Evolutionary conservation across 2,888 invertebrate species (phyloP), one percentile per base, ranked within the genome.

Genomic region (Hecatera dysodea): DNA sequence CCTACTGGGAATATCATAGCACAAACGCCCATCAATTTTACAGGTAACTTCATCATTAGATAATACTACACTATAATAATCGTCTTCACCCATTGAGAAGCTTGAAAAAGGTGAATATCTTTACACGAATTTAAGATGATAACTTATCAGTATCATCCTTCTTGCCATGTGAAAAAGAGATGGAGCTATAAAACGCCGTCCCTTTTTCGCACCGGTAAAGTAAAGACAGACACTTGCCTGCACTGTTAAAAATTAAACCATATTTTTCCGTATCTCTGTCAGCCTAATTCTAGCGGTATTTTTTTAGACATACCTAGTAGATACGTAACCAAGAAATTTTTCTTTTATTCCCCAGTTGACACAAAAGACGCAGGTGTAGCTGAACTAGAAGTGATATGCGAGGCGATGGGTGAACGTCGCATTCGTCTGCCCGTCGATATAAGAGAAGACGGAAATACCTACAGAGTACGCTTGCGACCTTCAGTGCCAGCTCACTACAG

Each of bases 341-440:
- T 67, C 42, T 22, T n/a, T 17, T 56, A 2, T 46, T 24, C 75
- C 93, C 24, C 90, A 98, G 98, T 98, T 85, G 97, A 97, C 89
- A 97, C 97, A 77, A 97, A 97, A 88, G 98, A 98, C 87, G 98
- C 98, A 46, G 99, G 98, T 46, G 96, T 97, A 63, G 98, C 98
- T 1, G 98, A 98, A 86, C 92, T 99, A 60, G 98, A 98, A 89
- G 98, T 99, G 5, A 97, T 98, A 55, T 98, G 99, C 53, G 98
- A 98, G 53, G 98, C 98, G 81, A 98, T 99, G 33, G 97, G 98
- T 36, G 98, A 98, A 59, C 97, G 98, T 86, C 89, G 94, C 12
- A 91, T 94, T n/a, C 91, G 94, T 73, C 95, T 99, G 46, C 98
- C 98, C 0, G 97, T 99, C 7, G 97, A 98, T 88, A 97, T 98